Base-by-base conservation (phyloP, 2,888 invertebrate genomes). In the Cepaea hortensis region DNA sequence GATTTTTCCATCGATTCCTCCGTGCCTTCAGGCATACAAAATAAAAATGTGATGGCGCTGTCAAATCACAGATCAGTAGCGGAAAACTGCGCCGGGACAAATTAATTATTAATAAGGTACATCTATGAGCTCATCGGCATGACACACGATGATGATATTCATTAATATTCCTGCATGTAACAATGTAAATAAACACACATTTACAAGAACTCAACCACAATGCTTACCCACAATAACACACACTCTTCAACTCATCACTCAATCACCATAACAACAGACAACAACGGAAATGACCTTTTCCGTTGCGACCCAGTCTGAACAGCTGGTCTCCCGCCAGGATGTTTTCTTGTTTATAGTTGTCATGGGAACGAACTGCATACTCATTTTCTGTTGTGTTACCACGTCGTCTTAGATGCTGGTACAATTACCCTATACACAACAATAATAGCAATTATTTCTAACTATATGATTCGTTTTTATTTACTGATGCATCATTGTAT, bases 221-320 rank as follows among this genome's bases (percentile, higher is more conserved):
- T n/a, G n/a, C n/a, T n/a, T n/a, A n/a, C n/a, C n/a, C n/a, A n/a
- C n/a, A n/a, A n/a, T 9, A 55, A 55, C 55, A 55, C 55, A 9
- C 9, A 9, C 55, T 55, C 55, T 6, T 55, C 55, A 55, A 55
- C 55, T 55, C 5, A 4, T 55, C 13, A 23, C 18, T 23, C 73
- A 73, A 13, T 73, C 23, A 73, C 23, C 18, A 73, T 13, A 73
- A 35, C 73, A 35, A 72, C 23, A 83, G 73, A 48, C 72, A 73
- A 84, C 68, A 76, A 55, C n/a, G 77, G 61, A 55, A 81, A 46
- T 35, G 11, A 86, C 86, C 86, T 86, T 86, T 79, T 86, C 83
- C 82, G 83, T 83, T 0, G 83, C 83, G 5, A 86, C 77, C 86
- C 86, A 86, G 68, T 83, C 86, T 5, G 77, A 7, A 50, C 86